Base-by-base conservation (phyloP, 1,140 invertebrate genomes). In the Diploscapter pachys region DNA sequence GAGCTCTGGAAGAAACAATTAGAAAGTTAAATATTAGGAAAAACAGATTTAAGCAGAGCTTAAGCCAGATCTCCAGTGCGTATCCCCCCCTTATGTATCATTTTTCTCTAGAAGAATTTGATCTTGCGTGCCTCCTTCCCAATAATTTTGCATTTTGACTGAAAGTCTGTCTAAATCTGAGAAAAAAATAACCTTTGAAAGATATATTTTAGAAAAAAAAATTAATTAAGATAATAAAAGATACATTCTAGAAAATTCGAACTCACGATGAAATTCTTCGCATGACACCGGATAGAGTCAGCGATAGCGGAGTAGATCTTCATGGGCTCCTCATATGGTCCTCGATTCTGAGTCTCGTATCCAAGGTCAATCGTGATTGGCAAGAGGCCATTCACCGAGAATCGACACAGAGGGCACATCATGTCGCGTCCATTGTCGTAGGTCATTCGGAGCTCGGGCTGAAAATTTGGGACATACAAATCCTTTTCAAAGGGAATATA, bases 361-460 rank as follows among this genome's bases (percentile, higher is more conserved):
- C 57, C 66, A 6, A 55, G 52, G 65, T 74, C 73, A 13, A 74
- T 9, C 9, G 54, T 11, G 5, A 74, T 51, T 50, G 73, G 73
- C 5, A 74, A 8, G 48, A 69, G 63, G 3, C n/a, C n/a, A 50
- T 74, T 65, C 3, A 69, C 66, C 2, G 65, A 5, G 11, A 59
- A 49, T 2, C 73, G 64, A 50, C 73, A 74, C 65, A 74, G 8
- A 49, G 73, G 73, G 13, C 73, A 74, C 11, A 8, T n/a, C 4
- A 66, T 59, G 5, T 65, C 31, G 4, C 59, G 71, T 4, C n/a
- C 13, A 11, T 4, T 13, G 56, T 49, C 52, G 56, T 8, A 63
- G 55, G 50, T 63, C 54, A 31, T 52, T 57, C 9, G 11, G 5
- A 6, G 61, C 3, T 8, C 9, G 9, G 56, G n/a, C 72, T 73